Percentiles rank a stretch among this genome's conserved stretches.
Conservation (phyloP, 2,888 invertebrate species). For the Drosophila meridionalis region DNA sequence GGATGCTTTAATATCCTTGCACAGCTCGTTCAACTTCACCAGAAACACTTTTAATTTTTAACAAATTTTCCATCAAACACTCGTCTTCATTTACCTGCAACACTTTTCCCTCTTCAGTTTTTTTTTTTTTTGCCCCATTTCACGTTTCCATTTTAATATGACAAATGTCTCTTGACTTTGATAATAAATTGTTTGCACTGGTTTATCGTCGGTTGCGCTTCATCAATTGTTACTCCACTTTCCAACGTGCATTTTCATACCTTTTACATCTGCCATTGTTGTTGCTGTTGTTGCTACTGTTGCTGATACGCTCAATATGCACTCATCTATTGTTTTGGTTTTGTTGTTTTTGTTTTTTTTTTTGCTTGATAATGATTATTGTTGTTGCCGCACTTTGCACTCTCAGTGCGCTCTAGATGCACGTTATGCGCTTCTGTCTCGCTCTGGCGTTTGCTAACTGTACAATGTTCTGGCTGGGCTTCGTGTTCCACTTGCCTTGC, state of each 20-base stretch:
- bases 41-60: not conserved
- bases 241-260: slow-evolving; percentile 20
- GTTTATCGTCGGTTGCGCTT: slow-evolving; percentile 19
- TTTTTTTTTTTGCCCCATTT: not conserved
- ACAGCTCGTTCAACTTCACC: not conserved
- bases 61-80: not conserved
- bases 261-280: slow-evolving; percentile 9
- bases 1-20: not conserved
- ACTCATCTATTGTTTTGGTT: slow-evolving; percentile 43
- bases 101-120: not conserved
- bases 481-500: slow-evolving; percentile 46
- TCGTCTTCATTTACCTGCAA: not conserved
- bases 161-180: slow-evolving; percentile 27
- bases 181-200: slow-evolving; percentile 26
- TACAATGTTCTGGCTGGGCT: slow-evolving; percentile 23
- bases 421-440: slow-evolving; percentile 25
- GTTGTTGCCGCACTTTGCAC: slow-evolving; percentile 38
- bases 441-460: slow-evolving; percentile 19
- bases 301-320: slow-evolving; percentile 50
- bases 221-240: slow-evolving; percentile 44
- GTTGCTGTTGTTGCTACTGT: slow-evolving; percentile 26
- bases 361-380: slow-evolving; percentile 38
- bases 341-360: slow-evolving; percentile 9
- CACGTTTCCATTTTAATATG: slow-evolving; percentile 7
- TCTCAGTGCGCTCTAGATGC: slow-evolving; percentile 26